Conservation (phyloP, 2,888 invertebrate species). For the Gerris lacustris region DNA sequence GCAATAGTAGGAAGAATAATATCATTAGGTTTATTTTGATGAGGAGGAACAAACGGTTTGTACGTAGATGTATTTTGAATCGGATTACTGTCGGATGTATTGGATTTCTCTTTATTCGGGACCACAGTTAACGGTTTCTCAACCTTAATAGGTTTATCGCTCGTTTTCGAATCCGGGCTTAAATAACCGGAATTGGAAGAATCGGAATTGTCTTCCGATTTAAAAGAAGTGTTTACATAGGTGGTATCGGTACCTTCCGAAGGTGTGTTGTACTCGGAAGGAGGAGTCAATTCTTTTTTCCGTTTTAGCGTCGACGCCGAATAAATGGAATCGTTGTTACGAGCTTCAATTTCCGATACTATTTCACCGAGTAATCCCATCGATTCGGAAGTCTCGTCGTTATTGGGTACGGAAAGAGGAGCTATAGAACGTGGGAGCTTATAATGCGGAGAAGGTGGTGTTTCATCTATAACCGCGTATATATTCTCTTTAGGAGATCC, state of each 20-base stretch:
- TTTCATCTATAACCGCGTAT: constrained; percentile 74
- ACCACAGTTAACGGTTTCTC: not conserved
- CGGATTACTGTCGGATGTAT: not conserved
- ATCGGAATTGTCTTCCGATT: constrained; percentile 26
- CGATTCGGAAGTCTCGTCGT: constrained; percentile 42
- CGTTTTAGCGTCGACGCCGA: constrained; percentile 59
- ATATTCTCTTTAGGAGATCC: constrained; percentile 56
- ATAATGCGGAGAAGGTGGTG: constrained; percentile 36
- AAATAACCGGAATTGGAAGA: constrained; percentile 41
- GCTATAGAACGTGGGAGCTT: constrained; percentile 39
- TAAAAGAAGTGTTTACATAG: constrained; percentile 32
- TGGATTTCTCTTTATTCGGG: constrained; percentile 14
- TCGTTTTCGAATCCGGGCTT: constrained; percentile 48
- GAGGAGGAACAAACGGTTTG: not conserved
- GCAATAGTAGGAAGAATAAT: too few relatives aligned
- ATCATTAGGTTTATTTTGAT: not conserved
- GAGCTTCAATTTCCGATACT: constrained; percentile 72
- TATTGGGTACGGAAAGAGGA: constrained; percentile 32
- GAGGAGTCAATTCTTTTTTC: constrained; percentile 40
- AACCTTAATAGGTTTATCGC: constrained; percentile 32
- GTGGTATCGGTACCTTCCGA: constrained; percentile 31
- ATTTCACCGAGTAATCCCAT: constrained; percentile 75
- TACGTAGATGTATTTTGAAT: not conserved
- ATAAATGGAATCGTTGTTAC: constrained; percentile 78
- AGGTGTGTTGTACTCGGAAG: constrained; percentile 36